Evolutionary conservation across 2,888 invertebrate genomes (phyloP), one percentile per base, ranked within the genome.

Genomic region (Drosophila nr. fundita): DNA sequence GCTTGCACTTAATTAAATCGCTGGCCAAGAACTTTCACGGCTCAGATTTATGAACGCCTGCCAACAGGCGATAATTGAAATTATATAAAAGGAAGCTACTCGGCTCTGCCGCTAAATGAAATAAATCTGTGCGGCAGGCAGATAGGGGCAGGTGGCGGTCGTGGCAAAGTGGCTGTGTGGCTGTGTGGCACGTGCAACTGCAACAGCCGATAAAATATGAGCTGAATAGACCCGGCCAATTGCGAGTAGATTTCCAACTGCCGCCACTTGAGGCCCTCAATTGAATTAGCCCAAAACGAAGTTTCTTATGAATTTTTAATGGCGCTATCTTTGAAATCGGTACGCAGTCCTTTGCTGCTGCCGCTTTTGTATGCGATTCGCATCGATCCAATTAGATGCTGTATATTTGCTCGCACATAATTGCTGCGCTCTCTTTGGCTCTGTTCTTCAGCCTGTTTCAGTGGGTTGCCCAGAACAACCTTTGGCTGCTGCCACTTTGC

Each of bases 41-140:
- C 73, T 73, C 71, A 76, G 74, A 80, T 76, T 87, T 87, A 87
- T 87, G 89, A 45, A 79, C 73, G 64, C 74, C 77, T 69, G 73
- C 89, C 87, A 83, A 83, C 59, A 76, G 86, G 83, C 89, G 83
- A 88, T 88, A 90, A 87, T 87, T 87, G 87, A 87, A 90, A 85
- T 83, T 80, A 90, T 78, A 81, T 87, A 78, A 87, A 45, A 83
- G 76, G 71, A 68, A 59, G 75, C 63, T 50, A 49, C 59, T 34
- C 61, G 29, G 36, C 58, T 15, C 24, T 24, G 59, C 59, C 62
- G 83, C 77, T 24, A 86, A 85, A 78, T 85, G 81, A 86, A 90
- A 90, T 87, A 83, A 87, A 87, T 90, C 90, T 78, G 74, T 66
- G 73, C 70, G 67, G 64, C 73, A 49, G 40, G 54, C 62, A 62